These are phyloP conservation scores for Nyleta sp. DNA, from an alignment of 2,888 invertebrate species.

Conservation along the genomic window DNA sequence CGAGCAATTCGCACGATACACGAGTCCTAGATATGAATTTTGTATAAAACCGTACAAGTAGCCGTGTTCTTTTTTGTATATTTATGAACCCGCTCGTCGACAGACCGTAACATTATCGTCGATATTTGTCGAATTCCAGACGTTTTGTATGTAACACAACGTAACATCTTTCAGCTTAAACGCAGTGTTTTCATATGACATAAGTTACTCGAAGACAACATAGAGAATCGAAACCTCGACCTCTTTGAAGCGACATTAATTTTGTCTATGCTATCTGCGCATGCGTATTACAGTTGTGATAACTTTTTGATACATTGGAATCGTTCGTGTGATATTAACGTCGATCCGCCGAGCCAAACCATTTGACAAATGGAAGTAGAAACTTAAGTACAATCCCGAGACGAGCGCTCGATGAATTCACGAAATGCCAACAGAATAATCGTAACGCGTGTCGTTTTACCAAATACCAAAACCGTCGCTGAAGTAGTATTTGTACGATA, in stretches of 20 bases:
- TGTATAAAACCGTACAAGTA: slow-evolving; percentile 13
- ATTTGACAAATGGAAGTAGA: not conserved
- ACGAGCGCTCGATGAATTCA: slow-evolving; percentile 22
- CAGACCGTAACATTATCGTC: too few relatives aligned
- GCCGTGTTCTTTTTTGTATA: slow-evolving; percentile 1
- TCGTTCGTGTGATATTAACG: slow-evolving; percentile 46
- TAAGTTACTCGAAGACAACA: not conserved
- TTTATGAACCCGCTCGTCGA: too few relatives aligned
- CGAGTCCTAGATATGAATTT: slow-evolving; percentile 20
- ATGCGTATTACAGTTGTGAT: slow-evolving; percentile 53
- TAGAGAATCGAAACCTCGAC: not conserved
- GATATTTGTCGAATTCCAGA: too few relatives aligned
- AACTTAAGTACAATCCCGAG: slow-evolving; percentile 23
- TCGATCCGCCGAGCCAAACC: not conserved
- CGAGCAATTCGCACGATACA: slow-evolving; percentile 3
- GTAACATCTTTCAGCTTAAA: too few relatives aligned
- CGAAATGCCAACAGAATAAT: slow-evolving; percentile 28
- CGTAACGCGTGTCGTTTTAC: too few relatives aligned
- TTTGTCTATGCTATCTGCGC: slow-evolving; percentile 2
- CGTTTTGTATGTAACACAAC: too few relatives aligned
- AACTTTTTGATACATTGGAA: slow-evolving; percentile 41
- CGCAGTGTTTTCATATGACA: not conserved
- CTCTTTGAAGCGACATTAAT: not conserved
- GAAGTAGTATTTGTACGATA: slow-evolving; percentile 16
- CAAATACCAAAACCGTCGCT: slow-evolving; percentile 4